Evolutionary conservation across 1,140 invertebrate species (phyloP), one percentile per base, ranked within the genome.

Genomic region (Brachionus rubens): DNA sequence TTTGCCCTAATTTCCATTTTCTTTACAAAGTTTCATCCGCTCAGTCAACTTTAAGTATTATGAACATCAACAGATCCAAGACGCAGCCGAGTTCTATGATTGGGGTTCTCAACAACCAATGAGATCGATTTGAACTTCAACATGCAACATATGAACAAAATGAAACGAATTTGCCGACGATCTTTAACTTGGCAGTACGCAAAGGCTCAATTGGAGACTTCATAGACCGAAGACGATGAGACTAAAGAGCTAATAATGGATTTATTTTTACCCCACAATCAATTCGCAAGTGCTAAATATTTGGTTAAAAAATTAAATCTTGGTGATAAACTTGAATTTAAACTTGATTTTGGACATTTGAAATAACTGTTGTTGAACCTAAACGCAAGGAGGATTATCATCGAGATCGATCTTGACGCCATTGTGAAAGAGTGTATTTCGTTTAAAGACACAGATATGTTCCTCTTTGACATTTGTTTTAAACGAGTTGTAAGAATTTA

Each of bases 171-270:
- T 2, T 72, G 68, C n/a, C 68, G 50, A 47, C 46, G 43, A 30
- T 75, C 48, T 59, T 40, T 75, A n/a, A 75, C 72, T 36, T 75
- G 72, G 72, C 72, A 75, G n/a, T 54, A 40, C 26, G 72, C 72
- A 0, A 41, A 59, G 43, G 40, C 24, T 54, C 48, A 75, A 12
- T 19, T 72, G 1, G 46, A 72, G 41, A 26, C 2, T 9, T 48
- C 68, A 12, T 1, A 10, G 6, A 33, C 7, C 24, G 59, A 65
- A 24, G 24, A 43, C 12, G 40, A 43, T 3, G 59, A 65, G 21
- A 50, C 46, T 1, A 48, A 47, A 10, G 46, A 72, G 26, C 16
- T 72, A 3, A 72, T 72, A 5, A 50, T 72, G n/a, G 68, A 72
- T 40, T 36, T 72, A 16, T 72, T 50, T 26, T 33, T 72, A 14